Percentiles rank a stretch among this genome's conserved stretches.
Conservation (phyloP, 2,113 vertebrate species). For the Sorex fumeus region DNA sequence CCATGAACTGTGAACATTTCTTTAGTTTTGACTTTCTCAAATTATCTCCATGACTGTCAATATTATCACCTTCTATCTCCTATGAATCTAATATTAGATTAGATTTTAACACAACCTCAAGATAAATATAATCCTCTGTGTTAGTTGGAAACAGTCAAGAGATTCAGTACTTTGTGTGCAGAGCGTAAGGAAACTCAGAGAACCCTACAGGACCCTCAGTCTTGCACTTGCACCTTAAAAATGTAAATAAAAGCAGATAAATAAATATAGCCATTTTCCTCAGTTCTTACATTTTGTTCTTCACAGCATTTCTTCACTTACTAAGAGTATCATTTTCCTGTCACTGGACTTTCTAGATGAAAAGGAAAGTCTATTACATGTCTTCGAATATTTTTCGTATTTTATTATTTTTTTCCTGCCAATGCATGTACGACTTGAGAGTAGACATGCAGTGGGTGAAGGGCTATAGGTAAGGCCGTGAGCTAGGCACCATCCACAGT, state of each 20-base stretch:
- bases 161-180: background rate
- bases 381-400: background rate
- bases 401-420: background rate
- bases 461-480: background rate
- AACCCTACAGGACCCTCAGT: rapidly evolving
- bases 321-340: background rate
- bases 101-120: constrained; percentile 25
- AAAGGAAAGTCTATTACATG: no score
- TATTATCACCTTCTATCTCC: background rate
- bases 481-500: background rate
- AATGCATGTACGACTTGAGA: background rate
- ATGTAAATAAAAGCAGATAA: background rate
- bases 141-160: background rate
- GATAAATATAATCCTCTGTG: background rate
- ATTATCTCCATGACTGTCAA: constrained; percentile 24
- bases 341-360: background rate
- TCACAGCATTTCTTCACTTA: background rate
- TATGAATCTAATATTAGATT: background rate
- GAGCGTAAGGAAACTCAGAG: background rate
- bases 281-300: background rate
- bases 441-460: background rate
- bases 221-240: background rate
- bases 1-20: background rate
- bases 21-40: constrained; percentile 32
- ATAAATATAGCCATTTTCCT: background rate